phyloP scores from a whole-genome alignment of 1,140 invertebrate species.

The Sesamia nonagrioides region DNA sequence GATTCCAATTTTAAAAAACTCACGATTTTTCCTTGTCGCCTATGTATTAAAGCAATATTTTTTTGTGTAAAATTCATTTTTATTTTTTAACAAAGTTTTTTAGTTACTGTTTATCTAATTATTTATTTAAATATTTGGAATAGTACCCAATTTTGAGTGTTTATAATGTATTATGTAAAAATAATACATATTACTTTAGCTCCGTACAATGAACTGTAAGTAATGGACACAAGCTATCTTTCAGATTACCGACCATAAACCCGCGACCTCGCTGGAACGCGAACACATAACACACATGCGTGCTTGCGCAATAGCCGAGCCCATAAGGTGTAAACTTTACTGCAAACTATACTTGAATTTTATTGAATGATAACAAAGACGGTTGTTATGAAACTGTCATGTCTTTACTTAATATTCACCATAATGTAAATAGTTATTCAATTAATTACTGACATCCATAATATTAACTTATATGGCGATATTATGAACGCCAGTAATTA shows the following conservation, averaged over 20 bases:
- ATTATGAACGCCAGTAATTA: no score
- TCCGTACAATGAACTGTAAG: neutral
- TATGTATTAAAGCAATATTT: no score
- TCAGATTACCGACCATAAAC: constrained; percentile 44
- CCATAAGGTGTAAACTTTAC: constrained; percentile 35
- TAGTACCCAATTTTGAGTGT: no score
- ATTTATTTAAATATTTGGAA: no score
- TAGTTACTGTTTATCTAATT: no score
- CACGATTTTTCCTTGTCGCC: no score
- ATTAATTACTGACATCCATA: no score
- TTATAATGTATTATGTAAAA: neutral
- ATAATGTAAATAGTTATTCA: neutral
- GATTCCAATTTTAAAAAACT: no score
- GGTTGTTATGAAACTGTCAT: neutral
- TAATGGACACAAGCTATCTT: constrained; percentile 23
- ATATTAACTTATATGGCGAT: no score
- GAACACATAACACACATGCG: constrained; percentile 16
- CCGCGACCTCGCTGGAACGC: constrained; percentile 19
- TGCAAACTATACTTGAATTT: neutral
- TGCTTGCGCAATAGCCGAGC: constrained; percentile 22
- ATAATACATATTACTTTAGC: neutral
- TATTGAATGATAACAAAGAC: constrained; percentile 19
- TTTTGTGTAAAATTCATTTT: no score
- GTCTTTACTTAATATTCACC: neutral
- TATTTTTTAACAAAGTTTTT: no score